Evolutionary conservation across 2,113 vertebrate species (phyloP).

Genomic region (Pterocles burchelli): DNA sequence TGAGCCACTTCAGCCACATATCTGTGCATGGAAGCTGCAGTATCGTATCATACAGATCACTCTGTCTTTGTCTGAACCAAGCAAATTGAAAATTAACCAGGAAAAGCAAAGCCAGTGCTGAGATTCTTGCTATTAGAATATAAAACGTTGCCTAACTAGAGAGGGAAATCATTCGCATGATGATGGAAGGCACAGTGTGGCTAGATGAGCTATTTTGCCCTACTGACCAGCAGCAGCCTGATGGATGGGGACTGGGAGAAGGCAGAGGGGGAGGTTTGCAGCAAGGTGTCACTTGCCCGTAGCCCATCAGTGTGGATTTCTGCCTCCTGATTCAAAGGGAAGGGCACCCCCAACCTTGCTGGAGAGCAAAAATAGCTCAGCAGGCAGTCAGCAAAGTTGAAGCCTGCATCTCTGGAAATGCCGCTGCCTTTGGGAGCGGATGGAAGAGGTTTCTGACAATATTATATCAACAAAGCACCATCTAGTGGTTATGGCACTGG

Average conservation of each 20-base stretch:
- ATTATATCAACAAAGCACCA: conserved; percentile 49
- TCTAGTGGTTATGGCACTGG: conserved; percentile 31
- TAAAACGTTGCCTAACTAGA: neutral
- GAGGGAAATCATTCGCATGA: neutral
- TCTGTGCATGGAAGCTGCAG: neutral
- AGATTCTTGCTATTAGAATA: neutral
- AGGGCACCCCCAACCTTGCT: neutral
- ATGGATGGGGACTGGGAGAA: neutral
- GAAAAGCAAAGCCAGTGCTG: neutral
- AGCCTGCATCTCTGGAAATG: neutral
- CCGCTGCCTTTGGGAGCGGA: neutral
- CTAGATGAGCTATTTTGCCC: neutral
- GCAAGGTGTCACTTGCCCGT: neutral
- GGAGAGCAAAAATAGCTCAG: conserved; percentile 3
- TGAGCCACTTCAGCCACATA: neutral
- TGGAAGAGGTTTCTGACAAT: neutral
- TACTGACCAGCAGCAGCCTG: neutral
- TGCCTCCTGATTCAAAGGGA: neutral
- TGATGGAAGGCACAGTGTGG: neutral
- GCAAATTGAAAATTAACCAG: neutral
- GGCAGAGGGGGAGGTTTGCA: neutral
- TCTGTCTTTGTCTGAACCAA: neutral
- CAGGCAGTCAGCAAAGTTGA: neutral
- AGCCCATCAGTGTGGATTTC: neutral
- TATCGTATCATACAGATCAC: neutral